Percentiles rank a stretch among this genome's conserved stretches.
Conservation (phyloP, 2,797 vertebrate genomes). For the Enoplosus armatus region DNA sequence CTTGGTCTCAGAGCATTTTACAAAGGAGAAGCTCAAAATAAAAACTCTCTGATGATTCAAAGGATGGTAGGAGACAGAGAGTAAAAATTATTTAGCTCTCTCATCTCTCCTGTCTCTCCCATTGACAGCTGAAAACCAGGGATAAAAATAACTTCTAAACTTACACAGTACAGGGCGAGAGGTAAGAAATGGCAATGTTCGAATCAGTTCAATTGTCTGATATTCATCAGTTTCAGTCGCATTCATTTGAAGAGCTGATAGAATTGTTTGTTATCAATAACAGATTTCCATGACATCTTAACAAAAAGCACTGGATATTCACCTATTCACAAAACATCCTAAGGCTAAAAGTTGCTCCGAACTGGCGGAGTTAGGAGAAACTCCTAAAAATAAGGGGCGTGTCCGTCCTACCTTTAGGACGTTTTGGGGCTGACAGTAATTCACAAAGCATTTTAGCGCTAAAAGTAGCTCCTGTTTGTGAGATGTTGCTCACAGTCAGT, state of each 20-base stretch:
- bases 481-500: background rate
- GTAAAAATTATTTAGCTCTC: conserved; percentile 22
- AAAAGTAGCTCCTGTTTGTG: background rate
- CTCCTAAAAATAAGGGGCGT: background rate
- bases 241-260: background rate
- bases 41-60: conserved; percentile 49
- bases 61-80: conserved; percentile 1
- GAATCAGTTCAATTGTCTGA: background rate
- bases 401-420: background rate
- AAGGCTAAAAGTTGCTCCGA: background rate
- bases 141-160: conserved; percentile 54
- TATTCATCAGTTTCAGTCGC: background rate
- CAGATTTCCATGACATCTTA: background rate
- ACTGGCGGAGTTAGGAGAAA: background rate
- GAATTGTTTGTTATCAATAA: background rate
- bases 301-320: background rate
- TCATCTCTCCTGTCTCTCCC: conserved; percentile 13
- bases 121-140: conserved; percentile 34
- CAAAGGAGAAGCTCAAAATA: conserved; percentile 60
- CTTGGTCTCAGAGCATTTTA: conserved; percentile 36
- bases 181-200: conserved; percentile 11
- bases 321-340: background rate
- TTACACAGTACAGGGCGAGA: background rate
- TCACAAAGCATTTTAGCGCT: background rate
- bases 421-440: background rate